phyloP scores from a whole-genome alignment of 2,797 vertebrate species.

The Rhabdomys pumilio region DNA sequence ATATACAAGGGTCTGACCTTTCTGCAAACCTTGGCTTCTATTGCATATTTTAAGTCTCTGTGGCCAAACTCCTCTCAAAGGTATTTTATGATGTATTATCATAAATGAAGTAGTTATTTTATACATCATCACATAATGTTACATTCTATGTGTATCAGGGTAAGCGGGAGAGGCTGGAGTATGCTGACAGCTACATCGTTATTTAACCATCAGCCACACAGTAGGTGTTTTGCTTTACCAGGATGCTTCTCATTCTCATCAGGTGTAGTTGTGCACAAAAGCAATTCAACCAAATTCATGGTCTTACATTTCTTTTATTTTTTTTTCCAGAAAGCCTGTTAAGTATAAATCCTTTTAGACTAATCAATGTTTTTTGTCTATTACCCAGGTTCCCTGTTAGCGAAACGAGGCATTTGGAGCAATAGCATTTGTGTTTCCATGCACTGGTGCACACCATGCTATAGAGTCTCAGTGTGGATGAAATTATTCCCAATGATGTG shows the following conservation, averaged over 20 bases:
- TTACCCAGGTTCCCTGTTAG: not conserved
- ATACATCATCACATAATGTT: slow-evolving; percentile 40
- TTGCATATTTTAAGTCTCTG: slow-evolving; percentile 64
- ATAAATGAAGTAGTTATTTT: slow-evolving; percentile 34
- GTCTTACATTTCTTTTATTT: slow-evolving; percentile 24
- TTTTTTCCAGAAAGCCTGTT: not conserved
- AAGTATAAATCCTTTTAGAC: not conserved
- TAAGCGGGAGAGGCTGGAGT: not conserved
- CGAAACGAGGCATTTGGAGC: slow-evolving; percentile 35
- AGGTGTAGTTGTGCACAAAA: not conserved
- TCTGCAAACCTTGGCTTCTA: slow-evolving; percentile 56
- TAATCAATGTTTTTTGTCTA: slow-evolving; percentile 22
- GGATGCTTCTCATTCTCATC: not conserved
- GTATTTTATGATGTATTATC: slow-evolving; percentile 28
- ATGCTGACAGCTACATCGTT: not conserved
- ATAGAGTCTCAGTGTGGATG: not conserved
- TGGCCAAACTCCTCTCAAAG: slow-evolving; percentile 4
- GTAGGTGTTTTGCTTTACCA: not conserved
- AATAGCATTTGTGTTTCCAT: not conserved
- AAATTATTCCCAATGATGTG: not conserved
- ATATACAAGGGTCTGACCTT: slow-evolving; percentile 64
- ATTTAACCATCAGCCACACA: not conserved
- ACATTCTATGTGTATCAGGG: slow-evolving; percentile 37
- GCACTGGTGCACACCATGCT: not conserved
- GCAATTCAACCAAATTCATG: slow-evolving; percentile 20